Evolutionary conservation across 1,140 invertebrate genomes (phyloP), one percentile per base, ranked within the genome.

Genomic region (Centruroides vittatus): DNA sequence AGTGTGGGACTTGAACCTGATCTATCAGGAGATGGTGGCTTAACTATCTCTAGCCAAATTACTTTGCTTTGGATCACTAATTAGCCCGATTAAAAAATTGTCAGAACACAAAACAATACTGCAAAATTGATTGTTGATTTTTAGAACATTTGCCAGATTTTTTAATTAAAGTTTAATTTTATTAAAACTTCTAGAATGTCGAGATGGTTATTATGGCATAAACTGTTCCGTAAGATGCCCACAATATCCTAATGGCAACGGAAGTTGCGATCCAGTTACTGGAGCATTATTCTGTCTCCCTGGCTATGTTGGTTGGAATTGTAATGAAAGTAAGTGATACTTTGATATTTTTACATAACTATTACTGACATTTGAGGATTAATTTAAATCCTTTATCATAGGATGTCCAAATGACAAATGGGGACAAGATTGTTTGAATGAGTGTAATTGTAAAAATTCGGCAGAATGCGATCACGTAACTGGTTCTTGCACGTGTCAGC

Each of bases 391-490:
- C 23, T 23, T 23, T 23, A 23, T 70, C 74, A 13, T 70, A 89
- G 86, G 81, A 62, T 90, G 88, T 71, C 84, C 85, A 10, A 59
- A 72, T 4, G 85, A 85, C 47, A 86, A 79, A 54, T 86, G 86
- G 70, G 89, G 89, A 0, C 72, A 76, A 10, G 79, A 84, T 58
- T 96, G 93, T 68, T 83, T 84, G 62, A 81, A 83, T 41, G 80
- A 86, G 51, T 98, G 94, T 72, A 80, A 81, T 4, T 98, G 95
- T 76, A 89, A 96, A 71, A 97, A 98, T 73, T 83, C 82, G 47
- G 93, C 91, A 23, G 78, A 77, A 11, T 98, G 94, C 73, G 82
- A 88, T 72, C 82, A 84, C 9, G 77, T 79, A 41, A 83, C 76
- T 35, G 91, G 91, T 1, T 74, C 80, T 64, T 94, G 90, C 71